Evolutionary conservation across 92 coral and sea anemone genomes (phyloP), one percentile per base, ranked within the genome.

Genomic region (Epizoanthus fatuus): DNA sequence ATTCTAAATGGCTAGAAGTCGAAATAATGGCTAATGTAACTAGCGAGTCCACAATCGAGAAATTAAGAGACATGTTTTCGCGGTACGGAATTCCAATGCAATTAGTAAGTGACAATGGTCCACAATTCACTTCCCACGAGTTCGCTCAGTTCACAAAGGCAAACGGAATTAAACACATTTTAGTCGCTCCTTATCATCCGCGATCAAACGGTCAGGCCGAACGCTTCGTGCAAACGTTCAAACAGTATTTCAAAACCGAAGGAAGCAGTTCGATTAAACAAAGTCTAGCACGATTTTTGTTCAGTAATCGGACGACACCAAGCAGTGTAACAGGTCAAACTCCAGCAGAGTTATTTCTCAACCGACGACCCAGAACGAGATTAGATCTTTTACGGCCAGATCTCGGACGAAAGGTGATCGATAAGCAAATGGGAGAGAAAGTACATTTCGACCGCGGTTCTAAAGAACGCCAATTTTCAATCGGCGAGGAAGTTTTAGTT

Each of bases 181-280:
- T 4, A 7, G 44, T 63, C 3, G 63, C 75, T 51, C 59, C 75
- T 3, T 84, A 90, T 17, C 92, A 87, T 49, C 89, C 94, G 0
- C 15, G 63, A 32, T 79, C 89, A 37, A 91, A 91, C 35, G 87
- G 92, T 2, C 86, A 83, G 38, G 92, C 94, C 19, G 94, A 91
- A 56, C 53, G 86, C 55, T 88, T 77, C 38, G 92, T 91, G 7
- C 86, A 91, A 35, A 71, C 85, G 0, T 85, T 85, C 11, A 85
- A 90, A 14, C 79, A 75, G n/a, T 83, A 0, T 66, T 66, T 82
- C 16, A 83, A 88, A 14, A 58, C 65, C 53, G 89, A 64, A 81
- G 86, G 90, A 19, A 73, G 52, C 32, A 55, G 3, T 39, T 54
- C 86, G 7, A 47, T 79, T 3, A 66, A 53, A 52, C 73, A 84